Conservation (phyloP, 2,888 invertebrate genomes). For the Quadroppia sp. region DNA sequence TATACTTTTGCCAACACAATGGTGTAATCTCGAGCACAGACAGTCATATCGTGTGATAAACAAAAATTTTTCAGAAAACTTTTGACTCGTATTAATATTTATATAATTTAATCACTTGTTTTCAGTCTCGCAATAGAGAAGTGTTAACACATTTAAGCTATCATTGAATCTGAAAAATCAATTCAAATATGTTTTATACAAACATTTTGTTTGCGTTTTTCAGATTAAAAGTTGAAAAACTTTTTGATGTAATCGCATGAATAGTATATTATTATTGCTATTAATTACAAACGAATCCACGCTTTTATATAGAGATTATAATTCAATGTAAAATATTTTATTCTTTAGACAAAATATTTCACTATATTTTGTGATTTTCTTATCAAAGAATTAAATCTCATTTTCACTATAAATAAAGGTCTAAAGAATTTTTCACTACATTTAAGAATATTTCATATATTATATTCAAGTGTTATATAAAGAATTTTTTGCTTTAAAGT, state of each 20-base stretch:
- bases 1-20: no score
- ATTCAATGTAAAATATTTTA: neutral
- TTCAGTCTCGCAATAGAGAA: neutral
- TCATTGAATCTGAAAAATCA: neutral
- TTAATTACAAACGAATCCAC: conserved; percentile 12
- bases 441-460: neutral
- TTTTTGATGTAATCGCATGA: neutral
- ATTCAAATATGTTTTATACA: neutral
- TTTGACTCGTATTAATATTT: neutral
- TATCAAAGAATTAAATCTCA: no score
- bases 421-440: conserved; percentile 16
- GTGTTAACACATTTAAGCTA: neutral
- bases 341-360: conserved; percentile 17
- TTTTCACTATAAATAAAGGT: conserved; percentile 5
- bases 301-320: conserved; percentile 2
- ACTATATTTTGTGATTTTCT: no score
- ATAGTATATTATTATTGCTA: neutral
- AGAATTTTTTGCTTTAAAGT: neutral
- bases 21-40: neutral
- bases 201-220: neutral
- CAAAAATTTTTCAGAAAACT: neutral
- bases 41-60: conserved; percentile 9
- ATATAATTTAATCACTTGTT: conserved; percentile 6
- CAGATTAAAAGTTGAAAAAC: neutral
- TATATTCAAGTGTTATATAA: neutral